Percentiles rank a stretch among this genome's conserved stretches.
phyloP scores from a whole-genome alignment of 1,140 invertebrate genomes.

The Sinella curviseta region DNA sequence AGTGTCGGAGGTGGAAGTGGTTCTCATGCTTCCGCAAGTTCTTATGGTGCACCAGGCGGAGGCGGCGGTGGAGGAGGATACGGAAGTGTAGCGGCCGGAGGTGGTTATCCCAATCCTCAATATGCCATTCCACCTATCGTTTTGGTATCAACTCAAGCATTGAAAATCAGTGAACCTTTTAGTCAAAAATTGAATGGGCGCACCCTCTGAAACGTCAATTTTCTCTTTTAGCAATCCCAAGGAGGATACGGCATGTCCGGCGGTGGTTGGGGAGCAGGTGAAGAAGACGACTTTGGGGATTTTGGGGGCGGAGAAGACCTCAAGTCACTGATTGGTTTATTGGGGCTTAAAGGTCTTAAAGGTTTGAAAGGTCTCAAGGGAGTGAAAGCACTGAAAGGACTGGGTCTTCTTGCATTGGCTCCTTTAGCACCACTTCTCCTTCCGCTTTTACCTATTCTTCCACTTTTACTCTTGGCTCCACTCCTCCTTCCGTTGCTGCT shows the following conservation, averaged over 20 bases:
- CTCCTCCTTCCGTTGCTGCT: constrained; percentile 29
- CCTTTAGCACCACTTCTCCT: constrained; percentile 30
- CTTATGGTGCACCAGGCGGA: constrained; percentile 1
- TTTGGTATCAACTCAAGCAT: constrained; percentile 28
- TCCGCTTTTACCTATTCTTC: constrained; percentile 16
- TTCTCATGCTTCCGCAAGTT: neutral
- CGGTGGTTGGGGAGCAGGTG: constrained; percentile 16
- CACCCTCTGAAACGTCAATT: too few relatives aligned
- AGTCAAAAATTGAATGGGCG: too few relatives aligned
- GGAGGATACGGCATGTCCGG: constrained; percentile 16
- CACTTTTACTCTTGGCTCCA: constrained; percentile 1
- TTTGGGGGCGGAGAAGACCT: constrained; percentile 23
- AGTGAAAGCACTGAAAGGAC: constrained; percentile 29
- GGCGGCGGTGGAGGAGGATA: constrained; percentile 19
- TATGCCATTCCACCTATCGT: constrained; percentile 40
- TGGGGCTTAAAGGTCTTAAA: constrained; percentile 29
- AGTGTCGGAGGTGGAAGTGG: constrained; percentile 23
- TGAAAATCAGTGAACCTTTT: neutral
- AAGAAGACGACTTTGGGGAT: constrained; percentile 24
- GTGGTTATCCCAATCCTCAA: constrained; percentile 17
- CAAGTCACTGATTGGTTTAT: constrained; percentile 26
- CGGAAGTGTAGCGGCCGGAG: neutral
- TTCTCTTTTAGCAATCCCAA: constrained; percentile 6
- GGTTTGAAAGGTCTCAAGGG: constrained; percentile 32
- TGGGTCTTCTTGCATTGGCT: constrained; percentile 19